Evolutionary conservation across 2,888 invertebrate genomes (phyloP), one percentile per base, ranked within the genome.

Genomic region (Phortica okadai): DNA sequence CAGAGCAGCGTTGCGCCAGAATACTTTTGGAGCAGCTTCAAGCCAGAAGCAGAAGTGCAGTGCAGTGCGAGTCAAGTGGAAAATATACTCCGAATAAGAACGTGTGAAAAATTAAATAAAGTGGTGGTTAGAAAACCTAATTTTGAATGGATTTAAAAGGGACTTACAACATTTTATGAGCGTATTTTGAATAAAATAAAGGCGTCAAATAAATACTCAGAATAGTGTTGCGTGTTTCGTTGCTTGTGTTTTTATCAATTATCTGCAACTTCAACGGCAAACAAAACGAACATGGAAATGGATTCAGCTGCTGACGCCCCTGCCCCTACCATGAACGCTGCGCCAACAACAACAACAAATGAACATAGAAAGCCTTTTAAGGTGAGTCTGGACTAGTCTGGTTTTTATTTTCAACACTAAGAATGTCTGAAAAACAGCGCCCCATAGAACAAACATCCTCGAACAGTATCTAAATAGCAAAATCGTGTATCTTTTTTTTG

Each of bases 81-180:
- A 33, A 33, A 33, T 4, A 5, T 2, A 33, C 33, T 33, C 4
- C 33, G 4, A 33, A 33, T 33, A 56, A 56, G 1, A 56, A 16
- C 6, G 6, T 16, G 56, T 56, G 56, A 56, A 14, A 56, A 73
- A 6, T 73, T 41, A 80, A 78, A 75, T 78, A 41, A 75, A 74
- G 78, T 62, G 56, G 16, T n/a, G 8, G 56, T 11, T 1, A n/a
- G 6, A 11, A 11, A 56, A 11, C 56, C 0, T 7, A 8, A 56
- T n/a, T 56, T 8, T 16, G 11, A 56, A 56, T 1, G 16, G 56
- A 6, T 16, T 11, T 6, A 16, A 56, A 56, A 56, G 11, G 33
- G 33, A 33, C 33, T 33, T 33, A 33, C 33, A 2, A 33, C 33
- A 33, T 4, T 33, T 33, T 33, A 33, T 33, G 33, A 5, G 4